Conservation (phyloP, 2,113 vertebrate genomes). For the Labeo catla region DNA sequence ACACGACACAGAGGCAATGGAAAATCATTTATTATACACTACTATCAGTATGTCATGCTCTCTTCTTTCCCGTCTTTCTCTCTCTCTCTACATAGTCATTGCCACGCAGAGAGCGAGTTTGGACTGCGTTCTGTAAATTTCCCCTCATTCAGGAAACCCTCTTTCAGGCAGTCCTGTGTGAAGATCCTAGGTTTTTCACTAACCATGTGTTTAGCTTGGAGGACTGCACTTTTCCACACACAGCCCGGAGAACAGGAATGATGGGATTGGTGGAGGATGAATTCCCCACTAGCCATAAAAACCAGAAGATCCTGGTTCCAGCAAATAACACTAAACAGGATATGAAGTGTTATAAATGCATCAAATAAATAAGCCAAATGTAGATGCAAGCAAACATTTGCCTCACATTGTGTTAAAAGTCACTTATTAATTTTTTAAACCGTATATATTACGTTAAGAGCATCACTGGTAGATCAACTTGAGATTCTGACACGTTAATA, state of each 20-base stretch:
- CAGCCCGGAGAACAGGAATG: slow-evolving; percentile 22
- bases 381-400: neutral
- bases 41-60: neutral
- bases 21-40: neutral
- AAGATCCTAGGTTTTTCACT: slow-evolving; percentile 27
- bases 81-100: neutral
- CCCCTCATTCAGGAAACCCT: slow-evolving; percentile 42
- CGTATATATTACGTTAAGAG: neutral
- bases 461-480: neutral
- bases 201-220: slow-evolving; percentile 58
- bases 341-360: slow-evolving; percentile 2
- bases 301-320: neutral
- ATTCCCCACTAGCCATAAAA: slow-evolving; percentile 28
- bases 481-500: slow-evolving; percentile 9
- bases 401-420: neutral
- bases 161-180: slow-evolving; percentile 27
- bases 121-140: slow-evolving; percentile 48
- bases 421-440: neutral
- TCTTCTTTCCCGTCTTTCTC: neutral
- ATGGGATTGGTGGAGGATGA: slow-evolving; percentile 31
- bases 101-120: slow-evolving; percentile 16
- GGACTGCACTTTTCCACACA: slow-evolving; percentile 24
- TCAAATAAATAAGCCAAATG: neutral
- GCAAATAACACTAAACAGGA: neutral
- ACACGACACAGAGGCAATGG: neutral